These are phyloP conservation scores for Miltochrista miniata DNA, from an alignment of 2,888 invertebrate genomes.

Conservation along the genomic window DNA sequence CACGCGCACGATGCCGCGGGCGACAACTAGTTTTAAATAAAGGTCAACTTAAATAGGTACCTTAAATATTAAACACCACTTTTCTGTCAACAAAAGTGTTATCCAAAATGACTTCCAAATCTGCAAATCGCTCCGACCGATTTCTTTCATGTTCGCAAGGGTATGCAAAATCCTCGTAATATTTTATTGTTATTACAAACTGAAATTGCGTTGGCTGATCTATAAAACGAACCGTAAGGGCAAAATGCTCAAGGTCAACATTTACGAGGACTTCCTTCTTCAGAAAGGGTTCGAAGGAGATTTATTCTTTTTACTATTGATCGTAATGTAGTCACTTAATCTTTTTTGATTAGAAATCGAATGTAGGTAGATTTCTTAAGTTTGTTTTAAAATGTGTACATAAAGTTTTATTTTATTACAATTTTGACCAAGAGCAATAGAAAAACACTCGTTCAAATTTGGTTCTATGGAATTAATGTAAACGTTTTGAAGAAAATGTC, in stretches of 20 bases:
- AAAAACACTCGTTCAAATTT: too few relatives aligned
- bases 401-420: too few relatives aligned
- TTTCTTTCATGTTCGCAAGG: constrained; percentile 21
- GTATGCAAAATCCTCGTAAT: constrained; percentile 43
- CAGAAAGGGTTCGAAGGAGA: constrained; percentile 14
- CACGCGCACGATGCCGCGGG: too few relatives aligned
- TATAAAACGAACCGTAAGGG: constrained; percentile 14
- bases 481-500: too few relatives aligned
- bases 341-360: neutral
- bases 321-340: neutral
- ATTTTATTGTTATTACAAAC: constrained; percentile 48
- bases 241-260: constrained; percentile 12
- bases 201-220: constrained; percentile 28
- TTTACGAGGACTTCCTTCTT: constrained; percentile 23
- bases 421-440: too few relatives aligned
- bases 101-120: too few relatives aligned
- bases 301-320: constrained; percentile 10
- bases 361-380: constrained; percentile 16
- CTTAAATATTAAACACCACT: too few relatives aligned
- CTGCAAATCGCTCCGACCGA: constrained; percentile 25
- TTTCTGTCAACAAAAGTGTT: too few relatives aligned
- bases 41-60: too few relatives aligned
- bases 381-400: too few relatives aligned
- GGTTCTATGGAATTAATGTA: too few relatives aligned
- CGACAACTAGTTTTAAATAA: too few relatives aligned